Conservation (phyloP, 2,888 invertebrate genomes). For the Sceliomorpha sp. region DNA sequence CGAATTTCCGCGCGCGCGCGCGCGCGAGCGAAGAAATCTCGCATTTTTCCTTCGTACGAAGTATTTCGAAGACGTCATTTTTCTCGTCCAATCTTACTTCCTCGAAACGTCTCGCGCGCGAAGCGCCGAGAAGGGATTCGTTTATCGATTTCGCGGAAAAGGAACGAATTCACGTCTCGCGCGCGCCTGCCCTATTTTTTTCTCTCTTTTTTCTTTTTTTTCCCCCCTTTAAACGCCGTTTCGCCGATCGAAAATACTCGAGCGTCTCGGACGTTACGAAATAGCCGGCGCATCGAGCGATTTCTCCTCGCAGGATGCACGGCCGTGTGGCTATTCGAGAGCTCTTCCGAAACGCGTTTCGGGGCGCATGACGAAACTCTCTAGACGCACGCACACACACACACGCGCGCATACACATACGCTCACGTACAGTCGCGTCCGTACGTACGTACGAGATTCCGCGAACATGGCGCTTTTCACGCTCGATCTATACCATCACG, state of each 20-base stretch:
- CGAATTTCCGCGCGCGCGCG: too few species aligned
- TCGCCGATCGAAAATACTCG: conserved; percentile 58
- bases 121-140: conserved; percentile 61
- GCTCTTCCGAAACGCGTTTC: conserved; percentile 57
- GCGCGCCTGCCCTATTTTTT: conserved; percentile 45
- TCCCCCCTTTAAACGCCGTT: too few species aligned
- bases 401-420: background rate
- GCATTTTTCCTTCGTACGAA: too few species aligned
- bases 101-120: too few species aligned
- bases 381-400: conserved; percentile 22
- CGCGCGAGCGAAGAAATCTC: too few species aligned
- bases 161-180: conserved; percentile 57
- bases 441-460: conserved; percentile 6
- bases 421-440: background rate
- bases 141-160: conserved; percentile 77
- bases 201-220: too few species aligned
- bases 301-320: conserved; percentile 56
- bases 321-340: conserved; percentile 41
- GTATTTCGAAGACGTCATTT: too few species aligned
- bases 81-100: too few species aligned
- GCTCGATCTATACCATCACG: conserved; percentile 9
- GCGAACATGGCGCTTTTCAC: conserved; percentile 22
- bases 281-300: conserved; percentile 55
- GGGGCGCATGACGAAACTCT: conserved; percentile 62
- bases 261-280: conserved; percentile 58